Conservation (phyloP, 2,113 vertebrate genomes). For the Uria lomvia region DNA sequence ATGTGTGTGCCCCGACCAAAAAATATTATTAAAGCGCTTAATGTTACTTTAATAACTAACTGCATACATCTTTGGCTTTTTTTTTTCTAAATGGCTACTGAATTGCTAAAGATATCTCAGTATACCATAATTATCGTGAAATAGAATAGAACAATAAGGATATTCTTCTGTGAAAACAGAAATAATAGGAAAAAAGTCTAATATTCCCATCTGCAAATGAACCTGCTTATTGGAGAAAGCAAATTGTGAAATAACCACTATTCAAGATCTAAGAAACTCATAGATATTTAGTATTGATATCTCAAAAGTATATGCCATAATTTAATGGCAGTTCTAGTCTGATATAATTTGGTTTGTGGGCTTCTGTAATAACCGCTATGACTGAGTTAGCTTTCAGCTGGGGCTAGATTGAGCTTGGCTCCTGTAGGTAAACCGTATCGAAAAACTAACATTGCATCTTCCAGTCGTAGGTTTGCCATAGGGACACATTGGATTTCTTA, state of each 20-base stretch:
- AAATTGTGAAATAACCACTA: not conserved
- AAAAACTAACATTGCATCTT: not conserved
- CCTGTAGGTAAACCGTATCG: not conserved
- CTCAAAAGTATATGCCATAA: not conserved
- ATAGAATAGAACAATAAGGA: not conserved
- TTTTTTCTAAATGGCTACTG: not conserved
- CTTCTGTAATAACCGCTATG: not conserved
- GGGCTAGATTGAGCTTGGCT: not conserved
- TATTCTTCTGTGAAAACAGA: not conserved
- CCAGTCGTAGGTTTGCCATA: not conserved
- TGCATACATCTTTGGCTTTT: not conserved
- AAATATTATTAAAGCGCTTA: not conserved
- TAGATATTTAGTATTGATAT: not conserved
- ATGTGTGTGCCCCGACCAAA: not conserved
- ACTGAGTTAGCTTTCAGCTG: not conserved
- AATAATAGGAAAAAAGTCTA: not conserved
- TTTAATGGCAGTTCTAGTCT: not conserved
- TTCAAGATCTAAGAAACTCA: not conserved
- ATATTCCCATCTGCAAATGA: not conserved
- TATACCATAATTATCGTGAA: not conserved
- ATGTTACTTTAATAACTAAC: slow-evolving; percentile 19
- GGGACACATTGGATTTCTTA: not conserved
- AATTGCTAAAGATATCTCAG: not conserved
- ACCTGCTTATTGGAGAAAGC: not conserved
- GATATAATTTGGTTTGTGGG: not conserved